phyloP scores from a whole-genome alignment of 2,888 invertebrate genomes.

The Formica aserva region DNA sequence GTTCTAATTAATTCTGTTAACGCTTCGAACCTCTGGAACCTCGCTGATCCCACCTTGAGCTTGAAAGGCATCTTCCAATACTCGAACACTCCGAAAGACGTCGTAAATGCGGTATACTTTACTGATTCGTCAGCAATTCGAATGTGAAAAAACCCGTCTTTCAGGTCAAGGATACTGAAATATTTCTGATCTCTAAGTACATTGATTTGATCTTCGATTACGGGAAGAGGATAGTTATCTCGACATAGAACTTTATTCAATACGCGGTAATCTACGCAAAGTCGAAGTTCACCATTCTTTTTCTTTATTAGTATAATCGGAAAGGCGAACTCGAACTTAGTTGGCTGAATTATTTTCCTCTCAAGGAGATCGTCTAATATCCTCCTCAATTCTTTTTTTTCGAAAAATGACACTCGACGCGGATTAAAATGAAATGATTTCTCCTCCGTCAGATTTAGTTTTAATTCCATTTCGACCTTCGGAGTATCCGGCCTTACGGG shows the following conservation, averaged over 20 bases:
- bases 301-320: background rate
- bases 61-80: background rate
- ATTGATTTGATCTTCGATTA: background rate
- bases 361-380: background rate
- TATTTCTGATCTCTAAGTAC: background rate
- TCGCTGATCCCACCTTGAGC: background rate
- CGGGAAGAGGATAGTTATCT: background rate
- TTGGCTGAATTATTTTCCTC: background rate
- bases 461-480: background rate
- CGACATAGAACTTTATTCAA: background rate
- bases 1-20: background rate
- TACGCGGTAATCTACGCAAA: background rate
- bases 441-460: background rate
- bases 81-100: background rate
- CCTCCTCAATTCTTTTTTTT: background rate
- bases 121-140: background rate
- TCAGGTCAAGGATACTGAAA: background rate
- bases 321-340: background rate
- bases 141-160: background rate
- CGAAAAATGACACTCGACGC: background rate
- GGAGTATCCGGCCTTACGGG: background rate
- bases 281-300: background rate
- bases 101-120: background rate
- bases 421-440: background rate
- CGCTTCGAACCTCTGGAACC: constrained; percentile 1